phyloP scores from a whole-genome alignment of 2,797 vertebrate species.

The Caiman crocodilus region DNA sequence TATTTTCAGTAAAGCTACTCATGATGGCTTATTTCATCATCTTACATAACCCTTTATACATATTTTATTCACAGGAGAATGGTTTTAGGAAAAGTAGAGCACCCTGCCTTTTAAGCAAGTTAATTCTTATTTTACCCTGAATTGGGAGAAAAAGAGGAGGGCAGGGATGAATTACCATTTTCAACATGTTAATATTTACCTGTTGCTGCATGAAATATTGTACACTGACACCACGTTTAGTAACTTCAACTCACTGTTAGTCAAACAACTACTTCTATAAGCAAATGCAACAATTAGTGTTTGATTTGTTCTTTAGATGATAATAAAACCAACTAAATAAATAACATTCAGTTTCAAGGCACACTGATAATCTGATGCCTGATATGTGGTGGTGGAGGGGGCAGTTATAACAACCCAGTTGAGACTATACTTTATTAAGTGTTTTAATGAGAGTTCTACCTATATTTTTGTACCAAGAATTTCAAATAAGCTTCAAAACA shows the following conservation, averaged over 20 bases:
- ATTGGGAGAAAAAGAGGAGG: background rate
- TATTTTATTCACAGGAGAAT: constrained; percentile 43
- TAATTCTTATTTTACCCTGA: constrained; percentile 58
- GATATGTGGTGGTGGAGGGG: background rate
- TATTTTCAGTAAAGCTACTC: constrained; percentile 63
- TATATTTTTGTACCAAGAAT: constrained; percentile 76
- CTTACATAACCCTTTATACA: constrained; percentile 47
- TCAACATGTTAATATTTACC: constrained; percentile 58
- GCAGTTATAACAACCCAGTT: constrained; percentile 68
- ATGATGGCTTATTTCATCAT: constrained; percentile 55
- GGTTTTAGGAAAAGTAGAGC: constrained; percentile 51
- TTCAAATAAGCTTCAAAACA: constrained; percentile 80
- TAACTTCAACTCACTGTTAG: constrained; percentile 34
- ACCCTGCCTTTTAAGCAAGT: constrained; percentile 44
- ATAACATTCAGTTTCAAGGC: constrained; percentile 29
- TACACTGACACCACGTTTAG: constrained; percentile 14
- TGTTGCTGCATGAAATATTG: constrained; percentile 73
- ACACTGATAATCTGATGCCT: background rate
- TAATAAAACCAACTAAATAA: constrained; percentile 5
- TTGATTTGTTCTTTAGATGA: constrained; percentile 35
- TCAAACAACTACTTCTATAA: constrained; percentile 29
- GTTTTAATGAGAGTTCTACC: constrained; percentile 83
- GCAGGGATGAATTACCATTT: constrained; percentile 55
- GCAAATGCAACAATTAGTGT: constrained; percentile 34
- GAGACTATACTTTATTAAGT: constrained; percentile 84